Conservation (phyloP, 1,140 invertebrate genomes). For the Onthophagus taurus region DNA sequence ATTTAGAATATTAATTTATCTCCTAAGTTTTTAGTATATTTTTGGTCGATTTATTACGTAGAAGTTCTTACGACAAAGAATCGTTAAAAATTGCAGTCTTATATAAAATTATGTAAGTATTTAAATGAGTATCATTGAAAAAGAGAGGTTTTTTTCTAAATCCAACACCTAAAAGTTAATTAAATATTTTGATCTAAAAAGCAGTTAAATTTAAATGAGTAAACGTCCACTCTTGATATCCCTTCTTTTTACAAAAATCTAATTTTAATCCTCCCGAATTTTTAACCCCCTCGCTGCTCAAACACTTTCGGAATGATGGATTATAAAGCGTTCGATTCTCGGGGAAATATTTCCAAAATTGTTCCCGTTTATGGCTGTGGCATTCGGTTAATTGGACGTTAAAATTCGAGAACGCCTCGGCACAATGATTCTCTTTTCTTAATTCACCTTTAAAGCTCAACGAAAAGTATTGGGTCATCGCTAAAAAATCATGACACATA, state of each 20-base stretch:
- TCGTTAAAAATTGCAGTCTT: too few relatives aligned
- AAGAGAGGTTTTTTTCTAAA: too few relatives aligned
- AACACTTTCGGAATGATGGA: conserved; percentile 28
- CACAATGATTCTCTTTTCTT: conserved; percentile 68
- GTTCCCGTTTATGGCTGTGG: conserved; percentile 43
- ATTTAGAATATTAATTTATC: too few relatives aligned
- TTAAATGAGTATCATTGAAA: too few relatives aligned
- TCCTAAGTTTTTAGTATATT: too few relatives aligned
- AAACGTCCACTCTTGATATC: conserved; percentile 34
- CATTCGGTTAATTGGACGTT: conserved; percentile 47
- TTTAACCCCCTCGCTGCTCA: conserved; percentile 32
- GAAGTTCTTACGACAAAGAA: too few relatives aligned
- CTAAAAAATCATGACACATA: conserved; percentile 60
- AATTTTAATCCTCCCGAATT: conserved; percentile 31
- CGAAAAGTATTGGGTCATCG: conserved; percentile 61
- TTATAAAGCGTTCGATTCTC: conserved; percentile 31
- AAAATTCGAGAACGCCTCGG: conserved; percentile 34
- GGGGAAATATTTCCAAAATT: conserved; percentile 45
- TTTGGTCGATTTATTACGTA: too few relatives aligned
- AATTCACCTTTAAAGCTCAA: conserved; percentile 61
- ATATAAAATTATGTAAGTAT: too few relatives aligned
- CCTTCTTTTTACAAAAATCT: conserved; percentile 25
- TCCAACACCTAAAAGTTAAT: too few relatives aligned
- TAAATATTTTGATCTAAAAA: too few relatives aligned
- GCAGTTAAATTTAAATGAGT: conserved; percentile 31